Evolutionary conservation across 2,888 invertebrate genomes (phyloP).

Genomic region (Drosophila prostipennis): DNA sequence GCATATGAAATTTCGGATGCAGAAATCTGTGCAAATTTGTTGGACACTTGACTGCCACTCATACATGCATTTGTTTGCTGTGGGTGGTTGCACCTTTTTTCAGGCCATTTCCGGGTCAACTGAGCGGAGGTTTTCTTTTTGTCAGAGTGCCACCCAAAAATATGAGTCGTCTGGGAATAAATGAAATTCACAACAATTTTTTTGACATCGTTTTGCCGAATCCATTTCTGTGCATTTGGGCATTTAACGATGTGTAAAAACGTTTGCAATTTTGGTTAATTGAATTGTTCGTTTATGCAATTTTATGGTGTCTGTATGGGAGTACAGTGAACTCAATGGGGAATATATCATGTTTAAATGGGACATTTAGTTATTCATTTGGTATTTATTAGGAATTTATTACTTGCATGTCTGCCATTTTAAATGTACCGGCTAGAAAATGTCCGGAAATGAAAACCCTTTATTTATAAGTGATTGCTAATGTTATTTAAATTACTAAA

Average conservation of each 20-base stretch:
- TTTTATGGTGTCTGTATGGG: slow-evolving; percentile 24
- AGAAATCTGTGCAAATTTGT: slow-evolving; percentile 37
- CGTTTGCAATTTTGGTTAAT: slow-evolving; percentile 64
- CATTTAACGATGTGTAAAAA: slow-evolving; percentile 68
- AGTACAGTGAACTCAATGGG: slow-evolving; percentile 1
- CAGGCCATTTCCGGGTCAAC: slow-evolving; percentile 41
- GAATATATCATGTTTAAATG: not conserved
- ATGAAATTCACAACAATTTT: slow-evolving; percentile 22
- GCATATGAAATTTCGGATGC: slow-evolving; percentile 31
- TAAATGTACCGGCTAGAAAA: too few relatives aligned
- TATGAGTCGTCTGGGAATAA: slow-evolving; percentile 30
- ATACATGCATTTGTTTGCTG: slow-evolving; percentile 28
- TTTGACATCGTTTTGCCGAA: slow-evolving; percentile 21
- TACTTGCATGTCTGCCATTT: not conserved
- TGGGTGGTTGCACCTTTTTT: slow-evolving; percentile 33
- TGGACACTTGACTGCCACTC: slow-evolving; percentile 31
- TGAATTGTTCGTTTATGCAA: slow-evolving; percentile 57
- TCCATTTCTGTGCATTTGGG: slow-evolving; percentile 49
- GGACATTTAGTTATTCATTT: not conserved
- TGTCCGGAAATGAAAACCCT: too few relatives aligned
- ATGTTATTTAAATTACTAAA: too few relatives aligned
- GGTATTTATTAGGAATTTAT: not conserved
- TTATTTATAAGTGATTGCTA: too few relatives aligned
- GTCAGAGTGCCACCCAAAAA: slow-evolving; percentile 8
- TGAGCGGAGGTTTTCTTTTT: slow-evolving; percentile 18